phyloP scores from a whole-genome alignment of 1,140 invertebrate species.

The Panagrolaimus sp. region DNA sequence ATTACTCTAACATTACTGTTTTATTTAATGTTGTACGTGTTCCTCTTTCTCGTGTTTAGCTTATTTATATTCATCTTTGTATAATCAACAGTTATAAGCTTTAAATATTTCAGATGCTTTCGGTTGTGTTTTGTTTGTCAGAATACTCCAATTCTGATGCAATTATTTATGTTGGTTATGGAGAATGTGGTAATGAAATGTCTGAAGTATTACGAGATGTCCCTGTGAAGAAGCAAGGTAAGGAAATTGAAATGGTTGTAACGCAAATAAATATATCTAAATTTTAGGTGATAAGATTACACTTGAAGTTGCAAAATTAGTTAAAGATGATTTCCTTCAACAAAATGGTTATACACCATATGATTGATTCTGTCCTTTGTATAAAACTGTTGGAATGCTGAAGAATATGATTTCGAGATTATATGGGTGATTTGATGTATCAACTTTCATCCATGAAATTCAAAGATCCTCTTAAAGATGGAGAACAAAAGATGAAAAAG shows the following conservation, averaged over 20 bases:
- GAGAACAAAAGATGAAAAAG: constrained; percentile 89
- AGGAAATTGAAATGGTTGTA: too few relatives aligned
- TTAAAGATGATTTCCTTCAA: constrained; percentile 99
- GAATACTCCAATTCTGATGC: constrained; percentile 99
- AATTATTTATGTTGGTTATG: constrained; percentile 97
- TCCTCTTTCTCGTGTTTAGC: too few relatives aligned
- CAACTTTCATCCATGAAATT: constrained; percentile 99
- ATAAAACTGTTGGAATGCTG: constrained; percentile 98
- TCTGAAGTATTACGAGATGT: constrained; percentile 92
- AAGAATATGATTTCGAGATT: constrained; percentile 93
- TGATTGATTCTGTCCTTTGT: constrained; percentile 98
- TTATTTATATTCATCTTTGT: too few relatives aligned
- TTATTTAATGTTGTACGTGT: too few relatives aligned
- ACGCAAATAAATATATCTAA: constrained; percentile 82
- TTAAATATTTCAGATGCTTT: constrained; percentile 86
- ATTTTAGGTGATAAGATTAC: constrained; percentile 99
- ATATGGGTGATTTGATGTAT: constrained; percentile 91
- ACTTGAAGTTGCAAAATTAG: constrained; percentile 90
- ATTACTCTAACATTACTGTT: too few relatives aligned
- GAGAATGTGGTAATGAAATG: constrained; percentile 82
- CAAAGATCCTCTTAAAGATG: constrained; percentile 97
- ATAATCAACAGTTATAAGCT: too few relatives aligned
- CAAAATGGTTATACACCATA: constrained; percentile 85
- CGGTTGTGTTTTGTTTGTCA: constrained; percentile 92
- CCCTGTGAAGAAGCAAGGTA: too few relatives aligned